Evolutionary conservation across 2,888 invertebrate genomes (phyloP).

Genomic region (Melanchra persicariae): DNA sequence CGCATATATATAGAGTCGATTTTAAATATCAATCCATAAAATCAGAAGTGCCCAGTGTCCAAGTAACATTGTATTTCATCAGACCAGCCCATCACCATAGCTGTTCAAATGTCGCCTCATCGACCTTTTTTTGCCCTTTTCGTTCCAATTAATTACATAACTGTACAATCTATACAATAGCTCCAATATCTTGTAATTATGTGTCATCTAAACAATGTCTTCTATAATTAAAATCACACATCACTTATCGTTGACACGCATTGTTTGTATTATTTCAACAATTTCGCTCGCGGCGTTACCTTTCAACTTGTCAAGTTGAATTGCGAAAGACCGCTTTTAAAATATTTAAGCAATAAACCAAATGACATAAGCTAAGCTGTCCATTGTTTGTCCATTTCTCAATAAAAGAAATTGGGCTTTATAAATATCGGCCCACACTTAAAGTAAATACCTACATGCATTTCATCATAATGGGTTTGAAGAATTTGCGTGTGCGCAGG

Average conservation of each 20-base stretch:
- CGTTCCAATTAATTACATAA: constrained; percentile 15
- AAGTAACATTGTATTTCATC: not conserved
- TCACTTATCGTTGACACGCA: constrained; percentile 36
- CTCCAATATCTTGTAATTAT: not conserved
- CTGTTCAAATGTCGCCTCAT: not conserved
- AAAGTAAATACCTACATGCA: constrained; percentile 14
- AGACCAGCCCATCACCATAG: not conserved
- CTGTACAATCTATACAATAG: constrained; percentile 1
- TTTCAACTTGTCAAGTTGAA: constrained; percentile 27
- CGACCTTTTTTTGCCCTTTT: not conserved
- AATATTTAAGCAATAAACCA: constrained; percentile 47
- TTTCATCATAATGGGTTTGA: constrained; percentile 46
- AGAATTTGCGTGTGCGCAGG: constrained; percentile 23
- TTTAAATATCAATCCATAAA: no score
- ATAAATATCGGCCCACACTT: constrained; percentile 56
- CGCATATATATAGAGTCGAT: no score
- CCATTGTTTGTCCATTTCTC: constrained; percentile 60
- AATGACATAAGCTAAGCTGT: constrained; percentile 43
- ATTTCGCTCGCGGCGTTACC: constrained; percentile 33
- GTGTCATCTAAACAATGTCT: not conserved
- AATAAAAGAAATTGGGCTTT: constrained; percentile 41
- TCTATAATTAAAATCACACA: constrained; percentile 39
- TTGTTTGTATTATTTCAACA: constrained; percentile 39
- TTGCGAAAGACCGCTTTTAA: constrained; percentile 44
- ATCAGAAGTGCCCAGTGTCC: no score